Evolutionary conservation across 2,113 vertebrate genomes (phyloP), one percentile per base, ranked within the genome.

Genomic region (Baryphthengus martii): DNA sequence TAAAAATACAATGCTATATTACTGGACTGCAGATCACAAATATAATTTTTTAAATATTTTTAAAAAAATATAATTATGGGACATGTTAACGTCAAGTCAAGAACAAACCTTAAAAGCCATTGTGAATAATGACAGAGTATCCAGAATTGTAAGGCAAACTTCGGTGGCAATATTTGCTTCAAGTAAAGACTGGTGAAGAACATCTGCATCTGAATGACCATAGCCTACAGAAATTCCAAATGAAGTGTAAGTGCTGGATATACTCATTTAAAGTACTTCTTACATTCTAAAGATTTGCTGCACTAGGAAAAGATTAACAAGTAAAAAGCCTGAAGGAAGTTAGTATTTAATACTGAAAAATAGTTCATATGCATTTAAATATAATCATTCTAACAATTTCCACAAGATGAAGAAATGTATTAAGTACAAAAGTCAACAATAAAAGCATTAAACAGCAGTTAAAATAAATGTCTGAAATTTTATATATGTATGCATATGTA

Each of bases 101-200:
- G 81, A 75, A 97, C 97, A 47, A 97, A 99, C 99, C 99, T 99
- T 99, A 97, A 99, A 99, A 28, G 98, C 98, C 98, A 99, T 98
- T 74, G 99, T 99, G 97, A 99, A 99, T 89, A 99, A 98, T 35
- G 99, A 99, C 0, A 99, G 98, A 5, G 99, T 99, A 96, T 99
- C 99, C 98, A 99, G 98, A 78, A 99, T 99, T 2, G 99, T 99
- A 86, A 99, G 98, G 96, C 99, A 99, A 90, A 99, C 99, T 97
- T 99, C 99, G 2, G 99, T 99, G 44, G 99, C 99, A 55, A 98
- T 98, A 97, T 99, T 99, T 82, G 99, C 99, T 98, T 99, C 99
- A 80, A 99, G 98, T 81, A 99, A 97, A 0, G 99, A 99, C 97
- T 99, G 99, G 97, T 99, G 99, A 84, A 99, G 97, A 66, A 99